A percentile compares a stretch with the other conserved stretches of the same genome.
Conservation (phyloP, 53 echinoderm and acorn worm genomes). For the Antedon mediterranea region DNA sequence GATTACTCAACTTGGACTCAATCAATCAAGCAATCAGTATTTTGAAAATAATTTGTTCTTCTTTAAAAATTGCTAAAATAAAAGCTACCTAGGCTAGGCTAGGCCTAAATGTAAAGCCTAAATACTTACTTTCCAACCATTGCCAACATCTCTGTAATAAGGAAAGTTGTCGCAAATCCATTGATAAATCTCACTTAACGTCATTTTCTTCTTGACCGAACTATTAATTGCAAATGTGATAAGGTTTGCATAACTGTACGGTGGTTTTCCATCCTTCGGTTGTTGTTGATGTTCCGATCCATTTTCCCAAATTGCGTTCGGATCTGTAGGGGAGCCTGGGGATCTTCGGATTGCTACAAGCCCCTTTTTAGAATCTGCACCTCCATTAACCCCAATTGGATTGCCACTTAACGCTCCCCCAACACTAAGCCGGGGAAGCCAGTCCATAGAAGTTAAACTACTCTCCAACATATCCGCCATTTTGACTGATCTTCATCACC, state of each 20-base stretch:
- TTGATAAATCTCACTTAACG: conserved; percentile 92
- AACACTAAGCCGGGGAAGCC: conserved; percentile 77
- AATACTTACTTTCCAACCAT: conserved; percentile 88
- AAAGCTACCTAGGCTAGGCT: too few relatives aligned
- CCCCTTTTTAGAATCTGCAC: conserved; percentile 82
- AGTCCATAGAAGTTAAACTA: conserved; percentile 98
- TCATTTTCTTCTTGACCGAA: conserved; percentile 90
- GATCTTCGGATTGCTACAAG: conserved; percentile 90
- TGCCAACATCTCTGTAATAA: conserved; percentile 95
- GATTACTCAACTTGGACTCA: too few relatives aligned
- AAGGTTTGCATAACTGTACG: conserved; percentile 95
- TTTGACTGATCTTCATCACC: conserved; percentile 59
- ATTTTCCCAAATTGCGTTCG: conserved; percentile 67
- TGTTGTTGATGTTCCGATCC: conserved; percentile 24
- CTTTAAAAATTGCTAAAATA: too few relatives aligned
- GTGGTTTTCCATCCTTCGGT: conserved; percentile 86
- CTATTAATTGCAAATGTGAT: conserved; percentile 99
- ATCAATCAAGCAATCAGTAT: too few relatives aligned
- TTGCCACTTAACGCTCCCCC: conserved; percentile 52
- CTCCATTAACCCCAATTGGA: conserved; percentile 46
- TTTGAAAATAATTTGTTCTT: too few relatives aligned
- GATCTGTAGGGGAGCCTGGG: conserved; percentile 82
- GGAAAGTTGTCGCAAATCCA: conserved; percentile 99
- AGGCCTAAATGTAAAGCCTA: too few relatives aligned
- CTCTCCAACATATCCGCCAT: conserved; percentile 94